Percentiles rank a stretch among this genome's conserved stretches.
Evolutionary conservation across 2,113 vertebrate genomes (phyloP).

Genomic region (Pantherophis guttatus): DNA sequence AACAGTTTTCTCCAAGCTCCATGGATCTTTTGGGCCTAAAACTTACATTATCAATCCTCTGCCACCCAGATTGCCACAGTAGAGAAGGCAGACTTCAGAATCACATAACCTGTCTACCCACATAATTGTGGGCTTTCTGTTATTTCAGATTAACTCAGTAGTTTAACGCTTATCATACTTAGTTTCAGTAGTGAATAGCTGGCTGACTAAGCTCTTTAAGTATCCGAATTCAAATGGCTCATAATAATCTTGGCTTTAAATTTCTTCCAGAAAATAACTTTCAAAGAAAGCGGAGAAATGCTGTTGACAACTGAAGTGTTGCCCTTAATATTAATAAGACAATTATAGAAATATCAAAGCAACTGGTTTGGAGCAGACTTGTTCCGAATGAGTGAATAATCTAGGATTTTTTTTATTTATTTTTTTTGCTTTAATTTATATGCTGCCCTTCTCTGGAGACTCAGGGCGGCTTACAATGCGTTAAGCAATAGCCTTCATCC

Average conservation of each 20-base stretch:
- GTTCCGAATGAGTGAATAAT: not conserved
- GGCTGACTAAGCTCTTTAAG: not conserved
- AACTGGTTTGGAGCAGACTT: not conserved
- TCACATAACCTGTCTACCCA: not conserved
- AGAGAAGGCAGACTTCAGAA: not conserved
- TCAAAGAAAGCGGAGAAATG: not conserved
- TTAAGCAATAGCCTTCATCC: too few species aligned
- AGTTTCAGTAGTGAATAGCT: not conserved
- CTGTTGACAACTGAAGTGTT: not conserved
- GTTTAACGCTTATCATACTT: not conserved
- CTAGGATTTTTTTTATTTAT: too few species aligned
- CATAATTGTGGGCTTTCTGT: not conserved
- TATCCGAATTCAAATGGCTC: not conserved
- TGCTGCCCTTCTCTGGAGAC: too few species aligned
- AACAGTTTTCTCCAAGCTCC: not conserved
- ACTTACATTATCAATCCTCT: not conserved
- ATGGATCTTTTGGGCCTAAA: not conserved
- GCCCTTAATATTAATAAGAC: not conserved
- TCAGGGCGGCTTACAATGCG: too few species aligned
- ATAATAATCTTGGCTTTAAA: not conserved
- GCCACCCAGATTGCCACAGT: not conserved
- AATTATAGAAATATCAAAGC: not conserved
- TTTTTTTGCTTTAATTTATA: too few species aligned
- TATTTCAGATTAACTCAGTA: not conserved
- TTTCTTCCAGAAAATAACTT: not conserved